phyloP scores from a whole-genome alignment of 2,797 vertebrate genomes.

The Micromesistius poutassou region DNA sequence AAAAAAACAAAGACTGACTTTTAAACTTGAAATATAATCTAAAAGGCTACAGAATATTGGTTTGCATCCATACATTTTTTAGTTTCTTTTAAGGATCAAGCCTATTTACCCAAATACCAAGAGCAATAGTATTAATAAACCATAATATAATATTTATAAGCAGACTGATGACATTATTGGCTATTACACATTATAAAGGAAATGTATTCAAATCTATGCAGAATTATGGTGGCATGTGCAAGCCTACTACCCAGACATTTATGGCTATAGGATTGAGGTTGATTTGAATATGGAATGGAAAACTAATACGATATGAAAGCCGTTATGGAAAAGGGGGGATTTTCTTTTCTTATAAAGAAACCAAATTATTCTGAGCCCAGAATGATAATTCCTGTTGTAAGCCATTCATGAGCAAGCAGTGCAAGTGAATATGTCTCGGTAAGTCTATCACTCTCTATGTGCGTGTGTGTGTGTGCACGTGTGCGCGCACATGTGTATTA shows the following conservation, averaged over 20 bases:
- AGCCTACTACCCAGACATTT: conserved; percentile 17
- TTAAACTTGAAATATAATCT: background rate
- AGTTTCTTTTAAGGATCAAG: background rate
- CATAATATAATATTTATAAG: conserved; percentile 32
- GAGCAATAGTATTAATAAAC: conserved; percentile 24
- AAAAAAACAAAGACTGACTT: too few relatives aligned
- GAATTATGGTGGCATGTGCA: conserved; percentile 22
- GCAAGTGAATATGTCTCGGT: background rate
- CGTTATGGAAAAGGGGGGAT: background rate
- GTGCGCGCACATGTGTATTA: background rate
- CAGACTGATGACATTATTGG: conserved; percentile 9
- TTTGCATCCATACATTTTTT: background rate
- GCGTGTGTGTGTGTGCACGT: background rate
- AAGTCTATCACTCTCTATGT: background rate
- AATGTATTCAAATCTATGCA: conserved; percentile 23
- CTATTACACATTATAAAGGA: conserved; percentile 17
- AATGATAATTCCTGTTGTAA: background rate
- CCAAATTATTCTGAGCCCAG: conserved; percentile 2
- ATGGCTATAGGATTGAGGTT: conserved; percentile 19
- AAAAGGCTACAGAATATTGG: background rate
- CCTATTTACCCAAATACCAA: background rate
- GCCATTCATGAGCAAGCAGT: background rate
- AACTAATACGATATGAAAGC: background rate
- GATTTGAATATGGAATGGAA: background rate
- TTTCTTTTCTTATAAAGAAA: background rate